Evolutionary conservation across 2,797 vertebrate species (phyloP), one percentile per base, ranked within the genome.

Genomic region (Phoebastria nigripes): DNA sequence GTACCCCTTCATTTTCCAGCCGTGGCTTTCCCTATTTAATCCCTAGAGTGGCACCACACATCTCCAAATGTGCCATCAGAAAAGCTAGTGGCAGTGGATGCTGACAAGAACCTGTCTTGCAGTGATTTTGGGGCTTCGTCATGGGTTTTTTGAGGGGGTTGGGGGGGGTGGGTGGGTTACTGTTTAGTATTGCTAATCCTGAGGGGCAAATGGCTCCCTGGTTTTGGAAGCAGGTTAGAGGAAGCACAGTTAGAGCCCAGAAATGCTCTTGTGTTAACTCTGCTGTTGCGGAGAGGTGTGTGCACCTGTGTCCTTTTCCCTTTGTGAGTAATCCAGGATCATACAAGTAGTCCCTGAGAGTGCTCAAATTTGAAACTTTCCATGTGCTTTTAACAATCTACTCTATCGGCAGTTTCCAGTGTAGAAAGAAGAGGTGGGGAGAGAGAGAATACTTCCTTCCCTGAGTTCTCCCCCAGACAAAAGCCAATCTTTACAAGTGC

Each of bases 181-280:
- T 37, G 47, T 66, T 92, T 77, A 25, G 13, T 56, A 20, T 74
- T 71, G 47, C 65, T 87, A 67, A 82, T 88, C 33, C 59, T 35
- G 39, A 91, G 76, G 74, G 37, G n/a, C 19, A 93, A 41, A 59
- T 46, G 67, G 19, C 67, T 73, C 6, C 5, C 62, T 70, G 25
- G 52, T 54, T 95, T 93, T 78, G 79, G 69, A 63, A 82, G 71
- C 16, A 56, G 62, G n/a, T 81, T 72, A 47, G 58, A 82, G 44
- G 69, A 54, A 86, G 52, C 77, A 18, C 24, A 70, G 31, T 41
- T 63, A 51, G n/a, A 94, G 51, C 54, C 33, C 66, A 87, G 63
- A 87, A 91, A 76, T 26, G 74, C 26, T 72, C 49, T 41, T 35
- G 46, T 0, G 0, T 54, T 81, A 74, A 70, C 69, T 13, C 52